Evolutionary conservation across 30 jellyfish, hydroid and myxozoan species (phyloP).

Genomic region (Turritopsis dohrnii): DNA sequence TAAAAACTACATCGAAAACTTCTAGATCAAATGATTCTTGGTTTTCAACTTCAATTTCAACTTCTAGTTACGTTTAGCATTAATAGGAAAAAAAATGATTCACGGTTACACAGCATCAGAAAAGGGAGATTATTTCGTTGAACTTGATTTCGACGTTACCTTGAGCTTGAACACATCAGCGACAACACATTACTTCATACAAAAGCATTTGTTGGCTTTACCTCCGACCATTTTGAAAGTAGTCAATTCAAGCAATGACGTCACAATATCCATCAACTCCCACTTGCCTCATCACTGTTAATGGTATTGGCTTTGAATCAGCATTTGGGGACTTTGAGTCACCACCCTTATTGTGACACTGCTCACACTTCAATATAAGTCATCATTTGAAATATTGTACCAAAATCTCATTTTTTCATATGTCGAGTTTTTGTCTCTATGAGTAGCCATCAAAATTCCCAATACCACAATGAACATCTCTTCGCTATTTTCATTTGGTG

Average conservation of each 20-base stretch:
- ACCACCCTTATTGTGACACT: background rate
- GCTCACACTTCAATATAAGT: background rate
- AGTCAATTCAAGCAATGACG: constrained; percentile 26
- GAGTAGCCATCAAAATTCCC: background rate
- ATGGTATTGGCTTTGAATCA: background rate
- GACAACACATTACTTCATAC: constrained; percentile 26
- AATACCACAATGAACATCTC: background rate
- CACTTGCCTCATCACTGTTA: background rate
- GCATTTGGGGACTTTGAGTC: background rate
- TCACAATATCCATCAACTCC: constrained; percentile 29
- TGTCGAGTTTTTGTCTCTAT: background rate
- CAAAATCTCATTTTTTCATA: background rate
- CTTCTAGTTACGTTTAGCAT: background rate
- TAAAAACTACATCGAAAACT: background rate
- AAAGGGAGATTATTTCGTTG: background rate
- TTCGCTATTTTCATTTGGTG: background rate
- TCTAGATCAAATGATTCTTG: background rate
- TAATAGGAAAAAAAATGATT: background rate
- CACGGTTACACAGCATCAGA: background rate
- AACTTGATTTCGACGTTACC: background rate
- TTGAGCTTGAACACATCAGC: background rate
- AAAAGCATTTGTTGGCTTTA: constrained; percentile 24
- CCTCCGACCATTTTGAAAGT: constrained; percentile 45
- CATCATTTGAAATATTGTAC: background rate
- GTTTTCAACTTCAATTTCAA: background rate